Base-by-base conservation (phyloP, 1,140 invertebrate species). In the Zaprionus nigranus region DNA sequence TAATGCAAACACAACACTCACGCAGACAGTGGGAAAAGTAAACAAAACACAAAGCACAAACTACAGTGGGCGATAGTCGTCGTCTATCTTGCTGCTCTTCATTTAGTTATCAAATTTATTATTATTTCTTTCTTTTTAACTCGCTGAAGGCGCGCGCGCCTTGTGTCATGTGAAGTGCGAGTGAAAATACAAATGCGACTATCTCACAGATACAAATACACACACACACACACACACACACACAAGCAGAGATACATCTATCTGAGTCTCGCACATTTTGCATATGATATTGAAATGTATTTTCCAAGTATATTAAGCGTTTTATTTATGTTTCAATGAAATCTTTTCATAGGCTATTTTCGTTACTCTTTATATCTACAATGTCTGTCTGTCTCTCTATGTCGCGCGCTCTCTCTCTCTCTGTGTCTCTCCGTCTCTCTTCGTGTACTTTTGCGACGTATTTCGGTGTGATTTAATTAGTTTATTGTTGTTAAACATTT, bases 401-500 rank as follows among this genome's bases (percentile, higher is more conserved):
- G 28, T 30, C 58, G 49, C 64, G 38, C 36, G 17, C 15, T 11
- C 60, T 40, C 34, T 64, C 30, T n/a, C 62, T 60, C 69, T n/a
- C n/a, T n/a, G n/a, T 67, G 75, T 75, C 70, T 6, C 28, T 59
- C 20, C 15, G 15, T 43, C n/a, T 17, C 40, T 49, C 49, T 66
- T 34, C 71, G 83, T 59, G 59, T 61, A 65, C 67, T 76, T 86
- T 85, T 87, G 83, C 82, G 76, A 86, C 80, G 76, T 86, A 82
- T 87, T 81, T 86, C 63, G 54, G 69, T 82, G 82, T 79, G 82
- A 86, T 86, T 82, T 87, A 86, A 86, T 86, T 87, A 87, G 76
- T 86, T 86, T 86, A 87, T 86, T 86, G 75, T 75, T 82, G 79
- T 85, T 85, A 86, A 78, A 78, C 40, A 46, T 46, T 78, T 69